Conservation (phyloP, 53 echinoderm and acorn worm species). For the Hippasteria phrygiana region DNA sequence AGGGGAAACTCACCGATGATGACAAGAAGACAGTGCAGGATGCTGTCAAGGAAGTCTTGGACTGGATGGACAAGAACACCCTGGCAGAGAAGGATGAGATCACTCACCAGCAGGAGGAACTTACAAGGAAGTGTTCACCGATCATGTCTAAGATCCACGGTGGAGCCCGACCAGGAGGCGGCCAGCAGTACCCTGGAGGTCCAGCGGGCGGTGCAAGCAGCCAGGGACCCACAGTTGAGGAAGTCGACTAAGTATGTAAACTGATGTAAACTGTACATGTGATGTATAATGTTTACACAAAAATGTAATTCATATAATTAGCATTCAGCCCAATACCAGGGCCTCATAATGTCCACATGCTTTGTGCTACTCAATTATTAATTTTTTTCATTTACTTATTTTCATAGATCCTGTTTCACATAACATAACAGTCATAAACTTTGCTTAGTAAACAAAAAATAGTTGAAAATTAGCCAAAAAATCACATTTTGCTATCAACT, state of each 20-base stretch:
- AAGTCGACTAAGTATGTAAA: constrained; percentile 10
- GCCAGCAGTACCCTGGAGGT: not conserved
- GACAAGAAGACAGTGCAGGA: constrained; percentile 69
- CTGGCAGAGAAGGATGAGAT: constrained; percentile 61
- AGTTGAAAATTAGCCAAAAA: too few relatives aligned
- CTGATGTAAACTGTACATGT: not conserved
- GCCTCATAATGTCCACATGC: too few relatives aligned
- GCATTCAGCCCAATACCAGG: too few relatives aligned
- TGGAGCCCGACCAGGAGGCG: not conserved
- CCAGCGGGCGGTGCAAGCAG: not conserved
- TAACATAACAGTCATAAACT: too few relatives aligned
- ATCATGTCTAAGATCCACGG: constrained; percentile 61
- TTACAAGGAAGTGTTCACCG: constrained; percentile 37
- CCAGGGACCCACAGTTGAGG: constrained; percentile 53
- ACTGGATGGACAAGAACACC: constrained; percentile 62
- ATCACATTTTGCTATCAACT: too few relatives aligned
- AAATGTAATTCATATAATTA: too few relatives aligned
- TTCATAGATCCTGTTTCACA: too few relatives aligned
- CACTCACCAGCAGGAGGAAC: constrained; percentile 48
- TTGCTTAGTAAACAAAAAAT: too few relatives aligned
- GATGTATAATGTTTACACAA: too few relatives aligned
- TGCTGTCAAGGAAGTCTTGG: constrained; percentile 57
- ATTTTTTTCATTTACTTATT: too few relatives aligned
- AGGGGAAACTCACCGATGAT: constrained; percentile 72
- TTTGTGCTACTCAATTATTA: too few relatives aligned